phyloP scores from a whole-genome alignment of 2,797 vertebrate species.

The Vipera latastei region DNA sequence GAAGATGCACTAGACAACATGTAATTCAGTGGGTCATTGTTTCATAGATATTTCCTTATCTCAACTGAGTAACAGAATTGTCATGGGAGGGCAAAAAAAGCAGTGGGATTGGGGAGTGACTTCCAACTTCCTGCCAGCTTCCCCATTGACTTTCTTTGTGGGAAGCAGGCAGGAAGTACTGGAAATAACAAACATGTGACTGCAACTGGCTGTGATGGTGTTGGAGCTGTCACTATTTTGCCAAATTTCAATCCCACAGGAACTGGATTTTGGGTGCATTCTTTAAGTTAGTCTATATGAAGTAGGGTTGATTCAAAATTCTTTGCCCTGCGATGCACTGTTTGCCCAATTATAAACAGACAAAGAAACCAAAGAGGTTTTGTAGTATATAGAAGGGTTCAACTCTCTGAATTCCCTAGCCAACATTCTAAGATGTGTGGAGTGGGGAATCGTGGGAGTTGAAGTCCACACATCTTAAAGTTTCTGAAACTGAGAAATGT shows the following conservation, averaged over 20 bases:
- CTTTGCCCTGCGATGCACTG: background rate
- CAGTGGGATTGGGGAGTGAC: background rate
- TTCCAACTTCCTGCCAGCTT: background rate
- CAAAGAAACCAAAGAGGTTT: background rate
- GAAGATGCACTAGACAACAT: background rate
- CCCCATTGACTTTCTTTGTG: background rate
- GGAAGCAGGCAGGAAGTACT: background rate
- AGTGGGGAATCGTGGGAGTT: background rate
- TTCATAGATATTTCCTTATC: background rate
- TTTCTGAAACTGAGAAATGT: background rate
- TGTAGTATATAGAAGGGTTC: background rate
- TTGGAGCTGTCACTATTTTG: background rate
- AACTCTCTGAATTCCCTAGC: background rate
- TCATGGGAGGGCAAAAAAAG: background rate
- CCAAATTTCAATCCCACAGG: background rate
- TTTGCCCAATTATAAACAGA: background rate
- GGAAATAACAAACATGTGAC: background rate
- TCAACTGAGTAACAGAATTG: background rate
- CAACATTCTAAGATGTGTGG: background rate
- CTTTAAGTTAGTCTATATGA: background rate
- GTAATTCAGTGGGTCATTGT: background rate
- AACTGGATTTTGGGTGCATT: background rate
- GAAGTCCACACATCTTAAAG: background rate
- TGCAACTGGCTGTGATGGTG: background rate
- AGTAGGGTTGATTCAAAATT: background rate